A percentile compares a stretch with the other conserved stretches of the same genome.
Evolutionary conservation across 2,888 invertebrate species (phyloP).

Genomic region (Hypsopygia costalis): DNA sequence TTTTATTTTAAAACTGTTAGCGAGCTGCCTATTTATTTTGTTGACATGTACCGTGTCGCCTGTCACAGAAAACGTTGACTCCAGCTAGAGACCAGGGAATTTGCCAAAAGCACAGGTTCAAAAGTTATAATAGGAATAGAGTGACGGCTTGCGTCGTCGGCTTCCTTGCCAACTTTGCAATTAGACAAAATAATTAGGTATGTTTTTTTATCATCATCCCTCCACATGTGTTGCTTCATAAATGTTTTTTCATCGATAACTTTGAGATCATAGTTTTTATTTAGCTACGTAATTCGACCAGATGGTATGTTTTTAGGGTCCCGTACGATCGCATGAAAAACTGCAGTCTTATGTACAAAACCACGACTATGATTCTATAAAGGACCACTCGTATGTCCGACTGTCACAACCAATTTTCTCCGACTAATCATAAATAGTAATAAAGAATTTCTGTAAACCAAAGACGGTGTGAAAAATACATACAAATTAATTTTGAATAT

Average conservation of each 20-base stretch:
- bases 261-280: conserved; percentile 55
- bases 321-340: too few relatives aligned
- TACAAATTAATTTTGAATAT: too few relatives aligned
- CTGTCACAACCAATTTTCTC: too few relatives aligned
- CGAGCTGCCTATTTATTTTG: conserved; percentile 48
- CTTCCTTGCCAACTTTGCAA: conserved; percentile 77
- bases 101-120: conserved; percentile 61
- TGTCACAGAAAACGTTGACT: conserved; percentile 74
- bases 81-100: conserved; percentile 49
- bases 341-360: too few relatives aligned
- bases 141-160: conserved; percentile 61
- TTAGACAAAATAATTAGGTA: conserved; percentile 56
- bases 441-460: too few relatives aligned
- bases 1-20: conserved; percentile 49
- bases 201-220: conserved; percentile 40
- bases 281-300: conserved; percentile 31
- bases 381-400: too few relatives aligned
- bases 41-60: conserved; percentile 58
- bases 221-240: conserved; percentile 43
- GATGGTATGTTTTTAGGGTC: too few relatives aligned
- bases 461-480: too few relatives aligned
- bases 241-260: conserved; percentile 42
- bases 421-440: too few relatives aligned
- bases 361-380: too few relatives aligned
- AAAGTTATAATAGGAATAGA: conserved; percentile 63